Evolutionary conservation across 2,113 vertebrate genomes (phyloP).

Genomic region (Tachysurus vachellii): DNA sequence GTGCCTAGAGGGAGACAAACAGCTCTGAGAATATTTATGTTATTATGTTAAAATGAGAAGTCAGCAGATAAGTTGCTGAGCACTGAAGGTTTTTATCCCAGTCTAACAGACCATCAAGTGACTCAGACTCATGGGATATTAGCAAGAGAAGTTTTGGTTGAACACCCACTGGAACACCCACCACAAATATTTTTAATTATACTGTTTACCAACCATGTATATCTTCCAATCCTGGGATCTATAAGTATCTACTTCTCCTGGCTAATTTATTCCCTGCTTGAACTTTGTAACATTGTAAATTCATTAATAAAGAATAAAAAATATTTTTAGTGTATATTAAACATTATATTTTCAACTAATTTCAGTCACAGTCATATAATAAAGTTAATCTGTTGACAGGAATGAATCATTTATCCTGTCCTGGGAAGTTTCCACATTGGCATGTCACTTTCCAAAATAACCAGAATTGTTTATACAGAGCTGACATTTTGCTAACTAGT

Average conservation of each 20-base stretch:
- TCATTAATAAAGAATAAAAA: neutral
- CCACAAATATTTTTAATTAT: slow-evolving; percentile 28
- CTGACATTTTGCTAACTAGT: slow-evolving; percentile 40
- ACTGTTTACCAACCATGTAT: neutral
- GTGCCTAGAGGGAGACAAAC: slow-evolving; percentile 25
- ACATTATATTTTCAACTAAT: neutral
- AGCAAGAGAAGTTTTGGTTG: slow-evolving; percentile 1
- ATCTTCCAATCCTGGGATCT: neutral
- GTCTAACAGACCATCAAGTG: slow-evolving; percentile 19
- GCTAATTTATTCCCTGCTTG: neutral
- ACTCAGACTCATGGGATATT: slow-evolving; percentile 8
- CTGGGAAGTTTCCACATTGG: slow-evolving; percentile 29
- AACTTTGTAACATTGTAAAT: neutral
- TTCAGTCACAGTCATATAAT: neutral
- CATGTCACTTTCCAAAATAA: slow-evolving; percentile 24
- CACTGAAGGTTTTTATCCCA: slow-evolving; percentile 4
- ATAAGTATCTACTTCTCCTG: neutral
- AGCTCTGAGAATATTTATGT: slow-evolving; percentile 28
- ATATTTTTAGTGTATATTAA: neutral
- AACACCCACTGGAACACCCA: slow-evolving; percentile 7
- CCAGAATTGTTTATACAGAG: slow-evolving; percentile 27
- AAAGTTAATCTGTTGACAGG: slow-evolving; percentile 13
- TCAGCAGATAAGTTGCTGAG: slow-evolving; percentile 5
- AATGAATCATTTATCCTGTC: slow-evolving; percentile 30
- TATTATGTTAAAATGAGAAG: slow-evolving; percentile 43